A percentile compares a stretch with the other conserved stretches of the same genome.
phyloP scores from a whole-genome alignment of 2,113 vertebrate genomes.

The Phaethornis superciliosus region DNA sequence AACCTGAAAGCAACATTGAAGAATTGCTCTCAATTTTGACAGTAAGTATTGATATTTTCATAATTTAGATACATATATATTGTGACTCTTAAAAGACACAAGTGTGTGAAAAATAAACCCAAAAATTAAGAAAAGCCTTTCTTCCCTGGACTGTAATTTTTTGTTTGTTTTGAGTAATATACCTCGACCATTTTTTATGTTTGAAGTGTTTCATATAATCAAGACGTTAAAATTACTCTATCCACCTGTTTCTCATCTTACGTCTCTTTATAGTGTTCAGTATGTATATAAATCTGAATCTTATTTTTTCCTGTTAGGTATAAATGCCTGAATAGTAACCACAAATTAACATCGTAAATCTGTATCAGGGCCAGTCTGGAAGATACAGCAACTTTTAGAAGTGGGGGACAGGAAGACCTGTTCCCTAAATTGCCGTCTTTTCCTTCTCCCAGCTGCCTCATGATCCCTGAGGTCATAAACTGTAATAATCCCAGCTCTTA shows the following conservation, averaged over 20 bases:
- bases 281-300: neutral
- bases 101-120: neutral
- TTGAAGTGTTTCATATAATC: neutral
- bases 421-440: neutral
- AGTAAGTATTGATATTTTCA: slow-evolving; percentile 77
- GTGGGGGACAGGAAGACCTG: neutral
- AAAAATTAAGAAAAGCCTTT: neutral
- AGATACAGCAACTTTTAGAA: neutral
- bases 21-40: slow-evolving; percentile 91
- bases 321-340: neutral
- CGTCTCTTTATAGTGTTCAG: neutral
- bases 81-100: neutral
- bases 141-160: neutral
- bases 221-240: neutral
- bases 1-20: slow-evolving; percentile 82
- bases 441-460: neutral
- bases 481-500: neutral
- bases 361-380: neutral
- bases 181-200: neutral
- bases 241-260: neutral
- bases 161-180: neutral
- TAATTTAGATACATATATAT: neutral
- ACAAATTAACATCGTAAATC: neutral
- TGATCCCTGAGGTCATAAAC: neutral
- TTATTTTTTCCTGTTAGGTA: neutral